Evolutionary conservation across 35 echinoderm and acorn worm genomes (phyloP).

Genomic region (Chiridota heheva): DNA sequence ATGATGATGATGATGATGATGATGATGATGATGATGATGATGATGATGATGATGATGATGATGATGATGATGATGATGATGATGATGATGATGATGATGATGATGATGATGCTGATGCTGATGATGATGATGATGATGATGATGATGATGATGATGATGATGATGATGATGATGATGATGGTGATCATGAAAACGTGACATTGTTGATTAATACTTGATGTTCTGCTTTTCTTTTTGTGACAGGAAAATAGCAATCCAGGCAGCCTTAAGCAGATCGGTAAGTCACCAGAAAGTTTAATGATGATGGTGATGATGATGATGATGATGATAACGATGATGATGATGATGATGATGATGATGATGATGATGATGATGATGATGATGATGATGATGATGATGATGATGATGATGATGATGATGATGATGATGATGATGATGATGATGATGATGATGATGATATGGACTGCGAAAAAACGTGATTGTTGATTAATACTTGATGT

Average conservation of each 20-base stretch:
- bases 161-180: conserved; percentile 22
- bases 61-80: conserved; percentile 30
- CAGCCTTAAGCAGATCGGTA: neutral
- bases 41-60: neutral
- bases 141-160: conserved; percentile 23
- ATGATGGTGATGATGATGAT: conserved; percentile 22
- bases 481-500: no score
- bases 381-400: conserved; percentile 27
- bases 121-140: conserved; percentile 27
- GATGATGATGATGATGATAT: neutral
- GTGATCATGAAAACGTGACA: neutral
- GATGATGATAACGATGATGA: conserved; percentile 36
- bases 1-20: conserved; percentile 36
- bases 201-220: no score
- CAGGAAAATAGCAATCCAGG: neutral
- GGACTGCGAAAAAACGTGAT: neutral
- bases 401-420: conserved; percentile 30
- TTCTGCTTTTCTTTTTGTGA: no score
- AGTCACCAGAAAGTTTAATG: neutral
- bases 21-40: conserved; percentile 21
- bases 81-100: conserved; percentile 13
- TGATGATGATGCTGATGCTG: conserved; percentile 25
- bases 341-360: conserved; percentile 27
- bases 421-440: conserved; percentile 33
- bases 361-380: conserved; percentile 27